Conservation (phyloP, 2,888 invertebrate genomes). For the Lasius platythorax region DNA sequence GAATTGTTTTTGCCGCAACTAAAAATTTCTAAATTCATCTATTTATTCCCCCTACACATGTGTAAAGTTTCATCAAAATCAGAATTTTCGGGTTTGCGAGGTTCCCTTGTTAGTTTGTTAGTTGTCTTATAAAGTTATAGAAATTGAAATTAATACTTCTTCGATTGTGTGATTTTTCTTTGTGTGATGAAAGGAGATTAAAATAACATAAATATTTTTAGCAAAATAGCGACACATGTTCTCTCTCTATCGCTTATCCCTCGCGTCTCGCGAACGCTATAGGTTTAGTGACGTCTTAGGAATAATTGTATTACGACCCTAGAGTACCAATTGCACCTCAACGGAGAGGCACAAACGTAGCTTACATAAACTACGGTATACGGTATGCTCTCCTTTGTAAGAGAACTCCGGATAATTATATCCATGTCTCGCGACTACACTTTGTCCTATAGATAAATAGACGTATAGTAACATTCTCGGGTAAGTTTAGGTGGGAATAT, state of each 20-base stretch:
- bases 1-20: too few species aligned
- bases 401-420: conserved; percentile 65
- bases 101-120: too few species aligned
- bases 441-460: conserved; percentile 60
- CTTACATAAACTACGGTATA: conserved; percentile 36
- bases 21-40: too few species aligned
- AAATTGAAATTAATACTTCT: neutral
- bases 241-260: neutral
- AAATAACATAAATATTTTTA: neutral
- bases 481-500: conserved; percentile 57
- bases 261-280: neutral
- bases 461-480: conserved; percentile 23
- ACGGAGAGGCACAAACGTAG: conserved; percentile 16
- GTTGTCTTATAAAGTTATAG: neutral
- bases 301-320: conserved; percentile 35
- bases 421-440: conserved; percentile 51
- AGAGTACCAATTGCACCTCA: conserved; percentile 14
- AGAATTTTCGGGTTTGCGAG: too few species aligned
- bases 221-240: neutral
- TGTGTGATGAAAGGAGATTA: neutral
- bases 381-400: conserved; percentile 62
- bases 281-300: neutral
- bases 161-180: neutral
- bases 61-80: too few species aligned
- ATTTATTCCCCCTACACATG: too few species aligned